Evolutionary conservation across 1,140 invertebrate genomes (phyloP), one percentile per base, ranked within the genome.

Genomic region (Lasioglossum baleicum): DNA sequence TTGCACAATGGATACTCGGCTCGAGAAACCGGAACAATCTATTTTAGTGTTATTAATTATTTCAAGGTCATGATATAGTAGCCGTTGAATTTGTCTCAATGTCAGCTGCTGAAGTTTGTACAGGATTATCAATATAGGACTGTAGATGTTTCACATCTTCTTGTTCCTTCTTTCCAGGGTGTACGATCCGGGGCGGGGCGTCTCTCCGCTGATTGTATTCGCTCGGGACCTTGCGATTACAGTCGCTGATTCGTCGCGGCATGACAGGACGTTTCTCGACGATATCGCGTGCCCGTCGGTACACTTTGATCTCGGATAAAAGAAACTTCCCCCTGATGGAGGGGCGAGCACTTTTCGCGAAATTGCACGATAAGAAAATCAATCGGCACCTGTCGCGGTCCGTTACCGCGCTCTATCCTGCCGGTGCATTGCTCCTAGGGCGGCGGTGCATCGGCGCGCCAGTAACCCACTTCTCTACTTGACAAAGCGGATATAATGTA

Each of bases 401-500:
- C 13, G 42, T 82, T 65, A 75, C 48, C 40, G 31, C 44, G 58
- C 7, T 56, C 65, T 20, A 35, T 48, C 68, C 60, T 35, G n/a
- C 60, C n/a, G 61, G 26, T 48, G 22, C 58, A 69, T 79, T 60
- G 75, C 58, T 56, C 22, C 53, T 79, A 53, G 26, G 51, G 71
- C 56, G 17, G 64, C 40, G 22, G 26, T 48, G 70, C 75, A 86
- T 86, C 76, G 83, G 76, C 82, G 70, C 70, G 64, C 68, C 60
- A 61, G 81, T 86, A 83, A 81, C 84, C 84, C 72, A 82, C 81
- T 82, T 86, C 66, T 72, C 63, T 60, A 44, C 64, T 87, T 79
- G 82, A 86, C 85, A 86, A 83, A 86, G 84, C 82, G 78, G 82
- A 79, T 86, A 86, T 86, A 87, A 86, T 86, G 72, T 75, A 86